phyloP scores from a whole-genome alignment of 2,888 invertebrate genomes.

The Luffia ferchaultella region DNA sequence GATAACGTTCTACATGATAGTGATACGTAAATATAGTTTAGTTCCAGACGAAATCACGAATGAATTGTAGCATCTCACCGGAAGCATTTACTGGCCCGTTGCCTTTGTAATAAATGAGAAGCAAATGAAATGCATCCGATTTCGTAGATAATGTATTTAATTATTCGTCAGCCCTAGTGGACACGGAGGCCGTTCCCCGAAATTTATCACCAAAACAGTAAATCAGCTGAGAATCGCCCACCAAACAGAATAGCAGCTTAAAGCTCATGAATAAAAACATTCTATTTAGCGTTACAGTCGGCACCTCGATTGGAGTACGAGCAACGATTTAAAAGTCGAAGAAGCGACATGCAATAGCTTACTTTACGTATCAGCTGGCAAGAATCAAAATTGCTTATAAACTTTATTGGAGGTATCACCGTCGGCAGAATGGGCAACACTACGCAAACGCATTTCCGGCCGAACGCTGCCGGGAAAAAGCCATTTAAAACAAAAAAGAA shows the following conservation, averaged over 20 bases:
- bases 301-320: conserved; percentile 34
- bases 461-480: conserved; percentile 63
- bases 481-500: conserved; percentile 64
- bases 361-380: conserved; percentile 29
- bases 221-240: conserved; percentile 56
- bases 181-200: conserved; percentile 35
- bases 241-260: conserved; percentile 58
- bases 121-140: neutral
- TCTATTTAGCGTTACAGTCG: conserved; percentile 59
- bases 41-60: no score
- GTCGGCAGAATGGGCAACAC: conserved; percentile 44
- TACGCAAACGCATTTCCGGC: conserved; percentile 67
- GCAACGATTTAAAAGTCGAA: conserved; percentile 24
- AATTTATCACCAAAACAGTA: conserved; percentile 57
- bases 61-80: neutral
- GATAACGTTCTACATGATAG: no score
- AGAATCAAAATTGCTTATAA: conserved; percentile 41
- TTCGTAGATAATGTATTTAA: neutral
- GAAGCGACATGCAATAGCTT: conserved; percentile 24
- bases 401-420: conserved; percentile 36
- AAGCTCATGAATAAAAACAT: conserved; percentile 64
- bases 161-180: neutral
- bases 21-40: no score
- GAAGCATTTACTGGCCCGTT: neutral
- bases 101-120: neutral